Percentiles rank a stretch among this genome's conserved stretches.
These are phyloP conservation scores for Anguilla pacifica DNA, from an alignment of 2,797 vertebrate genomes.

Conservation along the genomic window DNA sequence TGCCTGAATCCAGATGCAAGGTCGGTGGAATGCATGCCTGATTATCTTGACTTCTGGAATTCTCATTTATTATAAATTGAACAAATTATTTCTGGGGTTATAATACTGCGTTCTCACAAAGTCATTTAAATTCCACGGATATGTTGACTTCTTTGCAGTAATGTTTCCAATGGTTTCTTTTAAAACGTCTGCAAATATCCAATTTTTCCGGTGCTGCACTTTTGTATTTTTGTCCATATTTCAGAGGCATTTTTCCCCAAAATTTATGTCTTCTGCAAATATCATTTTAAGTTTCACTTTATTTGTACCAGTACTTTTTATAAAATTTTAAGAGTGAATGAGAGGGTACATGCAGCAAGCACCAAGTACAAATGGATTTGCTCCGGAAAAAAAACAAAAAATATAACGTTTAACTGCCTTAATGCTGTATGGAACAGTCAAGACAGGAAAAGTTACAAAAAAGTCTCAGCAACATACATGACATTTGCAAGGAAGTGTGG, in stretches of 20 bases:
- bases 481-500: not conserved
- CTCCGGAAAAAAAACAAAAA: not conserved
- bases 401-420: not conserved
- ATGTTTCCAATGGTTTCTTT: not conserved
- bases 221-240: no score
- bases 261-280: not conserved
- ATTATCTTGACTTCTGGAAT: not conserved
- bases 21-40: not conserved
- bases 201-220: no score
- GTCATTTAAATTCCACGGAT: not conserved
- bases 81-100: constrained; percentile 4
- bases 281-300: not conserved
- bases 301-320: not conserved
- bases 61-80: not conserved
- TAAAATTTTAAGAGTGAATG: not conserved
- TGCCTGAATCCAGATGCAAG: not conserved
- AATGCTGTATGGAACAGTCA: not conserved
- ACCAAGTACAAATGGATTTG: no score
- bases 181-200: not conserved
- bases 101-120: not conserved
- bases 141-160: not conserved
- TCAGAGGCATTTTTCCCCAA: no score
- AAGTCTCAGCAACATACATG: not conserved
- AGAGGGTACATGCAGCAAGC: not conserved
- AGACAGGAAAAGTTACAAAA: not conserved